Base-by-base conservation (phyloP, 2,113 vertebrate genomes). In the Struthidea cinerea region DNA sequence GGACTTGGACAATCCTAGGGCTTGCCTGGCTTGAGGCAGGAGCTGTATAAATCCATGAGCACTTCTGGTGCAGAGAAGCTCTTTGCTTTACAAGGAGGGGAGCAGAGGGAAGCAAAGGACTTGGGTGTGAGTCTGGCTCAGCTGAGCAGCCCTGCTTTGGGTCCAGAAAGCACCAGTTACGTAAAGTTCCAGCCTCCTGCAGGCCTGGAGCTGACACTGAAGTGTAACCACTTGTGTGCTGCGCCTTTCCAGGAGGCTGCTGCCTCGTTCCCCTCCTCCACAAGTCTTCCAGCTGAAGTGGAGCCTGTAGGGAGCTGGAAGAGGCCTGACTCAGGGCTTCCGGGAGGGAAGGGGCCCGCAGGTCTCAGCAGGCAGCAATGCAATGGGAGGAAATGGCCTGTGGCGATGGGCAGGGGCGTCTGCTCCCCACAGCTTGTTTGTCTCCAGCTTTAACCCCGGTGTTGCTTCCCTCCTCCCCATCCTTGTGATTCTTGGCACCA, bases 301-400 rank as follows among this genome's bases (percentile, higher is more conserved):
- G 59, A 94, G 53, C 53, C 87, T 14, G 49, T 32, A 75, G 55
- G 75, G 91, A 91, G 64, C 83, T 60, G 85, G 84, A 67, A 63
- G 83, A 63, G 55, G 63, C n/a, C 90, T 74, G 87, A 24, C 68
- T 63, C 56, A 35, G 61, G 74, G 90, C 75, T 96, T 96, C 89
- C 44, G 33, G 87, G 73, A 87, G 96, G 96, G 94, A 96, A 95
- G 91, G 63, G 75, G 86, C 94, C 27, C 7, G 3, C 73, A 27
- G 69, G 69, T 88, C 88, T 68, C 91, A 47, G 92, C 67, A 76
- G 83, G 77, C 46, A 74, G 94, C 76, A 47, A 10, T 84, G 97
- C 95, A 96, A 94, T 95, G 30, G 52, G 55, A 97, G 97, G 97
- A 98, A 98, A 78, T 69, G 35, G 90, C 93, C 94, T 97, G 92